Percentiles rank a stretch among this genome's conserved stretches.
Conservation (phyloP, 2,113 vertebrate genomes). For the Peromyscus californicus region DNA sequence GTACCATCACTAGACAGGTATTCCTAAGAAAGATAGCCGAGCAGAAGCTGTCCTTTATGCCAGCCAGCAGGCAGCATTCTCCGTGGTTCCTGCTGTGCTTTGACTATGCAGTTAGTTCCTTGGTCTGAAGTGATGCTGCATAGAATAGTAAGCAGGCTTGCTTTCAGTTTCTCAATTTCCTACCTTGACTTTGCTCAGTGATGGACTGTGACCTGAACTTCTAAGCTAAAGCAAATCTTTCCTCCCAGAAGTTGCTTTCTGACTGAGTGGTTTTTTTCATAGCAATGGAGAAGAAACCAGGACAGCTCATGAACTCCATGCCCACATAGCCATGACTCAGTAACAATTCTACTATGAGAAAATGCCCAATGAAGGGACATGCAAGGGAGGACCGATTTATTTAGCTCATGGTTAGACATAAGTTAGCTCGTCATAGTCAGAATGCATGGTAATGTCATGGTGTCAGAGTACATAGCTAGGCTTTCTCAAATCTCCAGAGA, state of each 20-base stretch:
- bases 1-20: not conserved
- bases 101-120: not conserved
- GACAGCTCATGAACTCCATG: not conserved
- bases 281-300: not conserved
- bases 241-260: not conserved
- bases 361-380: not conserved
- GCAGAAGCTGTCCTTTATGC: not conserved
- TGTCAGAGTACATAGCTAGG: not conserved
- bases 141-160: not conserved
- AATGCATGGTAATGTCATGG: not conserved
- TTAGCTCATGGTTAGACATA: not conserved
- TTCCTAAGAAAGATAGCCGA: not conserved
- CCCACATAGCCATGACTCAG: not conserved
- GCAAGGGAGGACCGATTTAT: not conserved
- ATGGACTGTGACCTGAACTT: not conserved
- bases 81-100: not conserved
- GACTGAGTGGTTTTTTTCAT: not conserved
- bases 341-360: not conserved
- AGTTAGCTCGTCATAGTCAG: not conserved
- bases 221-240: too few species aligned
- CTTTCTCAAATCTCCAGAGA: not conserved
- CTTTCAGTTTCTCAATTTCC: not conserved
- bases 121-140: not conserved
- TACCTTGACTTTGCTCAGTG: not conserved
- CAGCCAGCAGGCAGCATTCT: not conserved